A percentile compares a stretch with the other conserved stretches of the same genome.
Evolutionary conservation across 2,113 vertebrate species (phyloP).

Genomic region (Tiliqua scincoides): DNA sequence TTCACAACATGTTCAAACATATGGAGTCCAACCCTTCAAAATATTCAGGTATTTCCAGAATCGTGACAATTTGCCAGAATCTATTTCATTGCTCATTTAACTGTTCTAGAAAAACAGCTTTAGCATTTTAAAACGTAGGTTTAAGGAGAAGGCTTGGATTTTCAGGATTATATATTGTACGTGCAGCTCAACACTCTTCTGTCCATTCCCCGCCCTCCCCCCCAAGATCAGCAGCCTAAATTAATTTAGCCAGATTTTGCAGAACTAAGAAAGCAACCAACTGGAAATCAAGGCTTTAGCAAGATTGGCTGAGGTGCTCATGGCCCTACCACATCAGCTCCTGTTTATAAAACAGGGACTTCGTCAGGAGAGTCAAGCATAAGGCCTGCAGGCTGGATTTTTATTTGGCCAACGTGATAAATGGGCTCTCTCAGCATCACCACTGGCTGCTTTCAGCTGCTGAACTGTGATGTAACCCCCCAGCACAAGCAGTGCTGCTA

Average conservation of each 20-base stretch:
- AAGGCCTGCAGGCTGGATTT: too few relatives aligned
- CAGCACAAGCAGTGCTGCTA: too few relatives aligned
- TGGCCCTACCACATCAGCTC: not conserved
- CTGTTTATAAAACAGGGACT: not conserved
- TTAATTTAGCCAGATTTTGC: not conserved
- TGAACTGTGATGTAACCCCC: too few relatives aligned
- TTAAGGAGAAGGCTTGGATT: not conserved
- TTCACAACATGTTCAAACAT: not conserved
- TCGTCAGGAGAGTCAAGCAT: too few relatives aligned
- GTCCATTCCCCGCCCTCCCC: not conserved
- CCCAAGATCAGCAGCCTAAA: too few relatives aligned
- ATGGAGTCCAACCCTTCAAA: too few relatives aligned
- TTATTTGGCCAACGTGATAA: too few relatives aligned
- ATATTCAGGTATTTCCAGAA: not conserved
- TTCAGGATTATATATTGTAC: not conserved
- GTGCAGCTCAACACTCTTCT: too few relatives aligned
- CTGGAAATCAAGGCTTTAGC: not conserved
- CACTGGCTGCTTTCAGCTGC: too few relatives aligned
- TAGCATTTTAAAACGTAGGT: not conserved
- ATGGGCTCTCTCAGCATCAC: too few relatives aligned
- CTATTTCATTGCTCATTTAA: not conserved
- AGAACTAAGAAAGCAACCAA: not conserved
- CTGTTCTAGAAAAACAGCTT: not conserved
- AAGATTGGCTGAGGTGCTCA: not conserved
- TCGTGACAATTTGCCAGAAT: not conserved